Conservation (phyloP, 2,113 vertebrate species). For the Gopherus evgoodei region DNA sequence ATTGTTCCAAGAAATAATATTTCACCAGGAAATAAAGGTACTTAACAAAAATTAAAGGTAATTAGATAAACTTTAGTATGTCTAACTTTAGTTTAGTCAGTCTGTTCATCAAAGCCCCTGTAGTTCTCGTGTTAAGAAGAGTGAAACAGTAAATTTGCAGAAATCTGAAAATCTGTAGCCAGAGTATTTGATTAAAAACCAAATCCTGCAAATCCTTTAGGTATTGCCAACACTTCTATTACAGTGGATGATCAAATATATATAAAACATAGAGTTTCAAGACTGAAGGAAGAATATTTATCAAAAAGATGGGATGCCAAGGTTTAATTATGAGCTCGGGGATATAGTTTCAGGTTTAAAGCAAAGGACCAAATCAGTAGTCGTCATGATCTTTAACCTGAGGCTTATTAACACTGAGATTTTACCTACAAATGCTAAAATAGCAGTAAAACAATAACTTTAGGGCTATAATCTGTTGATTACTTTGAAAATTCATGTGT, state of each 20-base stretch:
- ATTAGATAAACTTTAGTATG: not conserved
- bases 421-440: not conserved
- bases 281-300: not conserved
- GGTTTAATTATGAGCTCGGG: not conserved
- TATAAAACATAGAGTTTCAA: not conserved
- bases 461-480: not conserved
- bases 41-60: not conserved
- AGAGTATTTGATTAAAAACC: not conserved
- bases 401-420: not conserved
- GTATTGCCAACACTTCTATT: not conserved
- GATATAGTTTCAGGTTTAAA: not conserved
- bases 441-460: not conserved
- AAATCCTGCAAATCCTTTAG: not conserved
- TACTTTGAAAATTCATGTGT: not conserved
- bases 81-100: not conserved
- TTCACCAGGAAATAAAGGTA: not conserved
- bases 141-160: not conserved
- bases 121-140: not conserved
- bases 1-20: not conserved
- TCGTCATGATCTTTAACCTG: not conserved
- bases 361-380: not conserved
- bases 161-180: not conserved
- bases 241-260: not conserved
- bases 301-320: not conserved
- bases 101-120: not conserved